A percentile compares a stretch with the other conserved stretches of the same genome.
Conservation (phyloP, 2,797 vertebrate genomes). For the Amazona ochrocephala region DNA sequence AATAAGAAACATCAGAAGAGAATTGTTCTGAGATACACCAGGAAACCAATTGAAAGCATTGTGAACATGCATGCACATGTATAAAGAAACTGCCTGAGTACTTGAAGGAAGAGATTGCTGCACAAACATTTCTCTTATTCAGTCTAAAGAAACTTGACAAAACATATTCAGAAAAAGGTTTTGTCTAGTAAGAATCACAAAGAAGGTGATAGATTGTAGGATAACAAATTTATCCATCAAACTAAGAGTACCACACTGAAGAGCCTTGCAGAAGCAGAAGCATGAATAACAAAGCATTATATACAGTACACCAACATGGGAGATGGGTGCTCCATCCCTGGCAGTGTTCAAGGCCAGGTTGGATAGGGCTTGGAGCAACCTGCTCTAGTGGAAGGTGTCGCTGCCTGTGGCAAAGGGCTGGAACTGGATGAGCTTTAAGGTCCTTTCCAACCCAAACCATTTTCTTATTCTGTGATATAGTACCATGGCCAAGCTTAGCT, state of each 20-base stretch:
- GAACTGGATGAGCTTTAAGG: background rate
- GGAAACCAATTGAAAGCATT: background rate
- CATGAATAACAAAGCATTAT: background rate
- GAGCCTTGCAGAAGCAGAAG: background rate
- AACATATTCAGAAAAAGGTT: background rate
- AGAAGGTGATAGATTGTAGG: background rate
- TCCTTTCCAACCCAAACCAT: background rate
- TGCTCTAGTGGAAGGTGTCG: background rate
- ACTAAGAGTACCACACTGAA: background rate
- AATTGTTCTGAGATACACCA: background rate
- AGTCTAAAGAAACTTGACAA: background rate
- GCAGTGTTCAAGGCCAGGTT: background rate
- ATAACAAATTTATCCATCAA: background rate
- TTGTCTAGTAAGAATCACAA: background rate
- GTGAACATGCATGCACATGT: background rate
- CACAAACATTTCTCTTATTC: constrained; percentile 24
- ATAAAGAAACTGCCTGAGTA: background rate
- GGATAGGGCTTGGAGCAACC: background rate
- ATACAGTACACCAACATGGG: background rate
- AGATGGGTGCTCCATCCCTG: background rate
- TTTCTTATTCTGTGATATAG: background rate
- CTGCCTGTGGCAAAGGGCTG: background rate
- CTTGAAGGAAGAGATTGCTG: constrained; percentile 20
- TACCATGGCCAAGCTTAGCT: background rate
- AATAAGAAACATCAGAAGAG: background rate